These are phyloP conservation scores for Dexiosoma caninum DNA, from an alignment of 2,888 invertebrate species.

Conservation along the genomic window DNA sequence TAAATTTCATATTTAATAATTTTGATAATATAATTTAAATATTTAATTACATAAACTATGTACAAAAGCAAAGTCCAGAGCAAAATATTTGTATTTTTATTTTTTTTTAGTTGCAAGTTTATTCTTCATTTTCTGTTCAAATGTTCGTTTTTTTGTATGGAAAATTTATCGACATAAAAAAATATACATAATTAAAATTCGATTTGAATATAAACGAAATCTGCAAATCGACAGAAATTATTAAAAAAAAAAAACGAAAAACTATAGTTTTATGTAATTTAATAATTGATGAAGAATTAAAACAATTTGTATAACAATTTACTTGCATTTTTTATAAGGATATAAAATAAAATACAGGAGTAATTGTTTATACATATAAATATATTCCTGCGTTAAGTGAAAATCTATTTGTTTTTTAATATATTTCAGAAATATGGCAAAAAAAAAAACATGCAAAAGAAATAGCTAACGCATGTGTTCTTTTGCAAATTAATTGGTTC, in stretches of 20 bases:
- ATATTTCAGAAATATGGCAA: no score
- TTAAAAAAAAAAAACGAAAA: conserved; percentile 27
- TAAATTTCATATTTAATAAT: conserved; percentile 33
- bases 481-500: no score
- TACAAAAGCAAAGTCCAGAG: conserved; percentile 32
- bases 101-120: conserved; percentile 35
- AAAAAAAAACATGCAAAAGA: no score
- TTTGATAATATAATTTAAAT: conserved; percentile 40
- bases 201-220: conserved; percentile 43
- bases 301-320: conserved; percentile 63
- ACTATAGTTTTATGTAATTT: conserved; percentile 36
- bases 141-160: conserved; percentile 31
- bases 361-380: not conserved
- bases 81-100: conserved; percentile 1
- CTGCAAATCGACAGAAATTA: conserved; percentile 43
- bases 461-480: no score
- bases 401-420: no score
- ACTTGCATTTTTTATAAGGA: conserved; percentile 61
- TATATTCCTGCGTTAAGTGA: no score
- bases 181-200: conserved; percentile 37
- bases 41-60: conserved; percentile 29
- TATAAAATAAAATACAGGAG: conserved; percentile 24
- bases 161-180: not conserved
- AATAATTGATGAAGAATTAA: conserved; percentile 41
- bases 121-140: conserved; percentile 33